Base-by-base conservation (phyloP, 2,113 vertebrate species). In the Megalops atlanticus region DNA sequence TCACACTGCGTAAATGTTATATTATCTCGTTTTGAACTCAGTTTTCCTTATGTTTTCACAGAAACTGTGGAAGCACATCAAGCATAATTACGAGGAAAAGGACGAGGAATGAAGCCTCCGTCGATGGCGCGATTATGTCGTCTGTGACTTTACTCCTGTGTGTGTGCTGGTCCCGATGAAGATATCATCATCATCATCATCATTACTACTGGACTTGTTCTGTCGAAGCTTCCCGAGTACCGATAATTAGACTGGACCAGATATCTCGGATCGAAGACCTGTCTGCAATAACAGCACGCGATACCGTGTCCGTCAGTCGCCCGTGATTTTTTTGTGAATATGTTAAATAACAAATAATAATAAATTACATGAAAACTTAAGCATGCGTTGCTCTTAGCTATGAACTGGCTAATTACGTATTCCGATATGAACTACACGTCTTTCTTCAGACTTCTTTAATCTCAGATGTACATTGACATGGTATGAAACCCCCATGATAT, bases 1-100 rank as follows among this genome's bases (percentile, higher is more conserved):
- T 2, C 35, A 72, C 70, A 10, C 10, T 10, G 38, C 1, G 1
- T 16, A 12, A n/a, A n/a, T n/a, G n/a, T n/a, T n/a, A n/a, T n/a
- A n/a, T n/a, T n/a, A n/a, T n/a, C n/a, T n/a, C 41, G 36, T 35
- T 68, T 18, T 18, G 7, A 38, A 45, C 21, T 8, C 11, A 16
- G 73, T 8, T 35, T 15, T 71, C 11, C 75, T 52, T 39, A 47
- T 75, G 11, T 74, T 39, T 38, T 68, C 2, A 0, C 72, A 95
- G 94, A 95, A 94, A 93, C 90, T 95, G 21, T 95, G 94, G 94
- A 92, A 93, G 80, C 92, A 95, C 85, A 92, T 95, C 74, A 88
- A 94, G 83, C 93, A 94, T 85, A 92, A 91, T 0, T 93, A 93
- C 45, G 91, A 93, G 24, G 84, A 78, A 31, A 49, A 90, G 16